Conservation (phyloP, 2,888 invertebrate genomes). For the Tenthredo livida region DNA sequence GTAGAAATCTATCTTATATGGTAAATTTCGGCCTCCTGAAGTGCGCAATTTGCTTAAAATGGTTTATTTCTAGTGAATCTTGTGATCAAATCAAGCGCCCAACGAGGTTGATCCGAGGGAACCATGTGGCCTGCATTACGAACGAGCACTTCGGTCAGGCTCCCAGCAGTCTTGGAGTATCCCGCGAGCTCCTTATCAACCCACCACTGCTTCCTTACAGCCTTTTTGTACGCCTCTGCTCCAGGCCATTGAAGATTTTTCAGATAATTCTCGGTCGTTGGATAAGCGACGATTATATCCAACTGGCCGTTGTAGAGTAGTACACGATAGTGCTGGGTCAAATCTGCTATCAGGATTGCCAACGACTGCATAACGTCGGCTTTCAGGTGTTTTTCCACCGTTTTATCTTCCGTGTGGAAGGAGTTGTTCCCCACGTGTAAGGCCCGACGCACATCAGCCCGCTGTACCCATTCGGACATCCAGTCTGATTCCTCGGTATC, state of each 20-base stretch:
- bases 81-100: conserved; percentile 78
- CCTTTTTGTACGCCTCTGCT: conserved; percentile 75
- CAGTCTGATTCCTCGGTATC: conserved; percentile 79
- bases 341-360: conserved; percentile 85
- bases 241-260: conserved; percentile 79
- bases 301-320: conserved; percentile 94
- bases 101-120: conserved; percentile 78
- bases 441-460: conserved; percentile 83
- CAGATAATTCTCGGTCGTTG: conserved; percentile 90
- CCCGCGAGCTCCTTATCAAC: conserved; percentile 77
- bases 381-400: conserved; percentile 87
- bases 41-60: conserved; percentile 62
- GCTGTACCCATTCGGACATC: conserved; percentile 84
- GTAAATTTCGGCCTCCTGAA: neutral
- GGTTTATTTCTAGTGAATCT: conserved; percentile 72
- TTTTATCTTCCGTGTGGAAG: conserved; percentile 82
- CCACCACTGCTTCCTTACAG: conserved; percentile 76
- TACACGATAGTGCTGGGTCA: conserved; percentile 85
- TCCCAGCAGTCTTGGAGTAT: conserved; percentile 74
- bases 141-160: conserved; percentile 76
- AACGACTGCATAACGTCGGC: conserved; percentile 91
- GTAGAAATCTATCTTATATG: neutral
- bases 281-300: conserved; percentile 95
- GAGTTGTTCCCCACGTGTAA: conserved; percentile 92
- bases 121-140: conserved; percentile 80